phyloP scores from a whole-genome alignment of 2,113 vertebrate species.

The Leucopsar rothschildi region DNA sequence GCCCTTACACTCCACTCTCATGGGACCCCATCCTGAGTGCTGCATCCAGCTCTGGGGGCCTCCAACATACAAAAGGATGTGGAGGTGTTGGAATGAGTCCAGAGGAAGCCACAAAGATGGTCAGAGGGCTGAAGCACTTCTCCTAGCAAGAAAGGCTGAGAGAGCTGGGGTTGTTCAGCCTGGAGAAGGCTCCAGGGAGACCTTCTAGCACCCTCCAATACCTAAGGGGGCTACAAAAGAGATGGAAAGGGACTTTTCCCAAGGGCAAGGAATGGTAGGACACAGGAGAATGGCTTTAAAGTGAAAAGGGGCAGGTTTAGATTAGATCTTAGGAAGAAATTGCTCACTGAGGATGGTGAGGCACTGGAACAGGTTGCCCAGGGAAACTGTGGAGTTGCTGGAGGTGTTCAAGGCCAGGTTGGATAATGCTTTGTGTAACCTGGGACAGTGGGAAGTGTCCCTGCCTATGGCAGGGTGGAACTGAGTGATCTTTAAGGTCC shows the following conservation, averaged over 20 bases:
- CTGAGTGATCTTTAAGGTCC: neutral
- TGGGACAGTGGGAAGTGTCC: neutral
- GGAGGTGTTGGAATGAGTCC: neutral
- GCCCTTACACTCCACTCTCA: neutral
- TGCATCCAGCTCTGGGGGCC: neutral
- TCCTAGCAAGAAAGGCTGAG: neutral
- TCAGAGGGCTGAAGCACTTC: neutral
- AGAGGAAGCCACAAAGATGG: neutral
- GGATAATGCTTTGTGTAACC: neutral
- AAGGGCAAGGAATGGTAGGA: neutral
- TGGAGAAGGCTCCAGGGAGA: neutral
- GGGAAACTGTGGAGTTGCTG: neutral
- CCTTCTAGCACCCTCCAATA: neutral
- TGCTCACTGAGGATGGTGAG: neutral
- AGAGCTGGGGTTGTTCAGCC: neutral
- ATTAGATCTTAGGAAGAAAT: neutral
- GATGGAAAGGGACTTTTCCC: neutral
- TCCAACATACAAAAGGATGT: neutral
- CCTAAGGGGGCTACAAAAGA: neutral
- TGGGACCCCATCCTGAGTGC: neutral
- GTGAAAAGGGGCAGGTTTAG: neutral
- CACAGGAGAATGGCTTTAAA: neutral
- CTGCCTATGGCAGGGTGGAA: neutral
- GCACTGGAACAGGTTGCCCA: neutral
- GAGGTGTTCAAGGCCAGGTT: neutral